phyloP scores from a whole-genome alignment of 2,113 vertebrate genomes.

The Heterochromis multidens region DNA sequence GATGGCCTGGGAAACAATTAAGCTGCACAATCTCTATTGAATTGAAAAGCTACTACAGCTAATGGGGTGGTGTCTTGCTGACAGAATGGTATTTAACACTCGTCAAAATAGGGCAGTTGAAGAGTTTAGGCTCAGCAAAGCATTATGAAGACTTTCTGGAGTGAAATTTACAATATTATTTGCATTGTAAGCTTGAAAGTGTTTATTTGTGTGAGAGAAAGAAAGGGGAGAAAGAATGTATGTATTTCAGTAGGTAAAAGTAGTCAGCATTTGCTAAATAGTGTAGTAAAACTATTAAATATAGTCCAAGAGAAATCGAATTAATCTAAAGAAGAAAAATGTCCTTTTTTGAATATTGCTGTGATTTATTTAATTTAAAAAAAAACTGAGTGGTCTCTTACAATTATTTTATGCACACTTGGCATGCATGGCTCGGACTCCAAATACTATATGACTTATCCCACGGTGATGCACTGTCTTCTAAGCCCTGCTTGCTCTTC shows the following conservation, averaged over 20 bases:
- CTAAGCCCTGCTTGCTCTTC: conserved; percentile 23
- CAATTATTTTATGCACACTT: not conserved
- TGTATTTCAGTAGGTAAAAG: not conserved
- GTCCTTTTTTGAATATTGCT: not conserved
- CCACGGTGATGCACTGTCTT: conserved; percentile 22
- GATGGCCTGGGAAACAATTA: conserved; percentile 83
- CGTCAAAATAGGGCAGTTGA: not conserved
- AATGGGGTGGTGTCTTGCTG: conserved; percentile 78
- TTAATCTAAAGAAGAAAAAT: not conserved
- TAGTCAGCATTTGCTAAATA: not conserved
- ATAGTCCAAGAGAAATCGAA: not conserved
- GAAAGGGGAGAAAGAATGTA: not conserved
- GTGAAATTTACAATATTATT: not conserved
- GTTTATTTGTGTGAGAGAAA: not conserved
- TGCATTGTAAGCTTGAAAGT: not conserved
- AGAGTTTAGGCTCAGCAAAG: not conserved
- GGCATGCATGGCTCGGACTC: not conserved
- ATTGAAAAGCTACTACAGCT: conserved; percentile 78
- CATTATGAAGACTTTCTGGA: not conserved
- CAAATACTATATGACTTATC: conserved; percentile 31
- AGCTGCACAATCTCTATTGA: conserved; percentile 80
- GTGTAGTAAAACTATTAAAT: not conserved
- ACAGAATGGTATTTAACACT: conserved; percentile 78
- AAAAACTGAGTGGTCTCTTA: not conserved
- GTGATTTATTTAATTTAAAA: not conserved